phyloP scores from a whole-genome alignment of 2,113 vertebrate species.

The Limanda limanda region DNA sequence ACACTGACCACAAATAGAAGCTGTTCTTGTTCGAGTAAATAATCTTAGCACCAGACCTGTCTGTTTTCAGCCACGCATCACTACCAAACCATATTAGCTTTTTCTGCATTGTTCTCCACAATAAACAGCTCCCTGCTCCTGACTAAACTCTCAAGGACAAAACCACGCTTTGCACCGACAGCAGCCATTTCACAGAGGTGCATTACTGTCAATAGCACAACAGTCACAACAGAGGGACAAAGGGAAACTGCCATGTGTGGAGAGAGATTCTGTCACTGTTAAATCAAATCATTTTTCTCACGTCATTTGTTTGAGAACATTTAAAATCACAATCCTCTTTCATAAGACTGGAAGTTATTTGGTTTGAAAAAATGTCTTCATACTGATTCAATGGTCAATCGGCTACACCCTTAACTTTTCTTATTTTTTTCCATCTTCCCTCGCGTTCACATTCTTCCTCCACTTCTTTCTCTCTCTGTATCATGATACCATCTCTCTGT shows the following conservation, averaged over 20 bases:
- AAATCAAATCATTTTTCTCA: too few relatives aligned
- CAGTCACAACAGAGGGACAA: too few relatives aligned
- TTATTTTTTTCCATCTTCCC: background rate
- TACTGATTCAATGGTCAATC: background rate
- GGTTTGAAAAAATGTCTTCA: too few relatives aligned
- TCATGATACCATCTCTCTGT: background rate
- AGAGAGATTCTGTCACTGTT: too few relatives aligned
- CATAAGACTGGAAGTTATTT: background rate
- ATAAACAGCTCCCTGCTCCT: constrained; percentile 6
- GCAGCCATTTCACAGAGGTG: too few relatives aligned
- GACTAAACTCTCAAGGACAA: background rate
- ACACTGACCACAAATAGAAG: background rate
- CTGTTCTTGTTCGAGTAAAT: background rate
- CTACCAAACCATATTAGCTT: background rate
- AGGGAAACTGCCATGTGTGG: too few relatives aligned
- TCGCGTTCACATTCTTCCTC: background rate
- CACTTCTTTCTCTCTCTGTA: background rate
- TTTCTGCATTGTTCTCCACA: background rate
- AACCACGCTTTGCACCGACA: too few relatives aligned
- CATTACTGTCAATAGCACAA: too few relatives aligned
- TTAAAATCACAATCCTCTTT: too few relatives aligned
- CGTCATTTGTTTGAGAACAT: too few relatives aligned
- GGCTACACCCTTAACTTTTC: background rate
- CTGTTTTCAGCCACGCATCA: background rate
- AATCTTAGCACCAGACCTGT: background rate